Conservation (phyloP, 2,113 vertebrate genomes). For the Nestor notabilis region DNA sequence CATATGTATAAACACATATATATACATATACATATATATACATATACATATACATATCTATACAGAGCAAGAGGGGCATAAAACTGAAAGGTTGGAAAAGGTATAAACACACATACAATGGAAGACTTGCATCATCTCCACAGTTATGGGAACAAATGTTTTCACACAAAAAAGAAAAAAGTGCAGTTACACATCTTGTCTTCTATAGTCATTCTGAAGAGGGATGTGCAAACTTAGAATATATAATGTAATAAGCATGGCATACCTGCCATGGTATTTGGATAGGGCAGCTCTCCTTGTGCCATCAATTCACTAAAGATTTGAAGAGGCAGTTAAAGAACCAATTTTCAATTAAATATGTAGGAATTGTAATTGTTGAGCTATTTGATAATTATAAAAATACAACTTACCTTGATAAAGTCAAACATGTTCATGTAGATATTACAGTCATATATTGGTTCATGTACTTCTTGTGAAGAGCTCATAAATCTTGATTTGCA, state of each 20-base stretch:
- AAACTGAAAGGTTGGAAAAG: not conserved
- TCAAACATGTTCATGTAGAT: not conserved
- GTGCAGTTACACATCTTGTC: not conserved
- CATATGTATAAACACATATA: not conserved
- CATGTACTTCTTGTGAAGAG: not conserved
- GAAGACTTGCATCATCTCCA: not conserved
- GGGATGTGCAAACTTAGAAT: not conserved
- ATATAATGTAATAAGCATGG: not conserved
- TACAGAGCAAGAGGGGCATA: fast-evolving
- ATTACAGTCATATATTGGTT: not conserved
- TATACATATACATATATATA: not conserved
- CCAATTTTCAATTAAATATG: not conserved
- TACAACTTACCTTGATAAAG: not conserved
- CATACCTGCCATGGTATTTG: not conserved
- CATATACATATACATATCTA: not conserved
- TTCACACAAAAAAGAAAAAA: not conserved
- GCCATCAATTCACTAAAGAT: not conserved
- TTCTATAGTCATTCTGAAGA: not conserved
- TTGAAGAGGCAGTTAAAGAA: not conserved
- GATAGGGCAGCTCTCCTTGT: not conserved
- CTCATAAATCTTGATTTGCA: not conserved
- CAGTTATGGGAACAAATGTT: not conserved
- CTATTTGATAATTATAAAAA: not conserved
- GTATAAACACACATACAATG: not conserved
- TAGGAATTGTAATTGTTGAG: not conserved